Evolutionary conservation across 2,113 vertebrate genomes (phyloP).

Genomic region (Chionodraco myersi): DNA sequence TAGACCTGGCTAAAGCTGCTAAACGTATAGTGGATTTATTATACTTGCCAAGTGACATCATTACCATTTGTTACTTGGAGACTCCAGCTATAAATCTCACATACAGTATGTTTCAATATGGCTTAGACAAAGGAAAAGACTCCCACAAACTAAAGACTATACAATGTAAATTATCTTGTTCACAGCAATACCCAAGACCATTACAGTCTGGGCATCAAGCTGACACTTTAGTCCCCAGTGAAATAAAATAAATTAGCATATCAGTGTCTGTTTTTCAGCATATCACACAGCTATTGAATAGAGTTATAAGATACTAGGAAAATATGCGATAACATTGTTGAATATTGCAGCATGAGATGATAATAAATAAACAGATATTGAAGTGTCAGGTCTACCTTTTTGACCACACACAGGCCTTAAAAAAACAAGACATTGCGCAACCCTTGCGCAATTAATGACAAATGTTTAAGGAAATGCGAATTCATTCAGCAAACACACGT

Average conservation of each 20-base stretch:
- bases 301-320: no score
- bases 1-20: slow-evolving; percentile 50
- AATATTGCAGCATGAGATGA: no score
- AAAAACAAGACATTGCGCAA: no score
- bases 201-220: not conserved
- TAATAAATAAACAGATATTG: no score
- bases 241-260: slow-evolving; percentile 8
- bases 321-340: no score
- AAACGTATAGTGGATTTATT: slow-evolving; percentile 16
- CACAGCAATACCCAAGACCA: not conserved
- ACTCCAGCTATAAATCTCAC: slow-evolving; percentile 39
- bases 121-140: not conserved
- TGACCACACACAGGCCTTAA: no score
- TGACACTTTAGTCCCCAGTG: not conserved
- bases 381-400: no score
- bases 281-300: not conserved
- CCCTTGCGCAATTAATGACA: not conserved
- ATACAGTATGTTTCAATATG: slow-evolving; percentile 26
- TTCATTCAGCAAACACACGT: slow-evolving; percentile 14
- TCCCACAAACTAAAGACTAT: slow-evolving; percentile 6
- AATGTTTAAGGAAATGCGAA: not conserved
- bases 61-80: slow-evolving; percentile 48
- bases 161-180: not conserved
- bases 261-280: slow-evolving; percentile 1
- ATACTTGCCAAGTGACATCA: slow-evolving; percentile 60